Base-by-base conservation (phyloP, 2,113 vertebrate species). In the Actinemys pallida region DNA sequence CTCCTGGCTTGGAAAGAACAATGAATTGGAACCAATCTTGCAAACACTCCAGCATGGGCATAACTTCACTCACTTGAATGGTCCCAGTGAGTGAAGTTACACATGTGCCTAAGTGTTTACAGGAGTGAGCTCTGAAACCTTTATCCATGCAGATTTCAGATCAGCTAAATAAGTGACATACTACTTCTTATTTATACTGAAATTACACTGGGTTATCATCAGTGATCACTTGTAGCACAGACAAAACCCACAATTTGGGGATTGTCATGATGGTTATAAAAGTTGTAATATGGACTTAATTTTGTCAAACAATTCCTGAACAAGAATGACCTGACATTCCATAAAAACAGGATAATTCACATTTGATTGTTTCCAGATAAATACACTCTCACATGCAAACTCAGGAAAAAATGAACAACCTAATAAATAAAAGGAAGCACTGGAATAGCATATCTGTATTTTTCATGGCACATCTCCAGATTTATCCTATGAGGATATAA, bases 291-390 rank as follows among this genome's bases (percentile, higher is more conserved):
- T 3, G 72, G 76, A 80, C 89, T 94, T 93, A 95, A 93, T 91
- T 90, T 97, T 94, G 86, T 87, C 88, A 92, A 78, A 81, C 20
- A 79, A 89, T 93, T 96, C 94, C 89, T 95, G 93, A 97, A 96
- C 86, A 89, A 93, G 89, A 97, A 97, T 88, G 92, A 94, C 90
- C 52, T 91, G 83, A 84, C 84, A 97, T 90, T 97, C 92, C 83
- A 95, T 89, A 94, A 96, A 94, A 79, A 1, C 56, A 96, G 95
- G 93, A 86, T 94, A 97, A 98, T 96, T 97, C 95, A 95, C 57
- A 81, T 95, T 96, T 96, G 94, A 97, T 96, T 97, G 95, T 97
- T 98, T 98, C 96, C 95, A 98, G 96, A 93, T 97, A 96, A 97
- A 98, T 96, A 96, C 87, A 97, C 78, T 93, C 59, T 87, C 81